phyloP scores from a whole-genome alignment of 2,888 invertebrate genomes.

The Xanthorhoe designata region DNA sequence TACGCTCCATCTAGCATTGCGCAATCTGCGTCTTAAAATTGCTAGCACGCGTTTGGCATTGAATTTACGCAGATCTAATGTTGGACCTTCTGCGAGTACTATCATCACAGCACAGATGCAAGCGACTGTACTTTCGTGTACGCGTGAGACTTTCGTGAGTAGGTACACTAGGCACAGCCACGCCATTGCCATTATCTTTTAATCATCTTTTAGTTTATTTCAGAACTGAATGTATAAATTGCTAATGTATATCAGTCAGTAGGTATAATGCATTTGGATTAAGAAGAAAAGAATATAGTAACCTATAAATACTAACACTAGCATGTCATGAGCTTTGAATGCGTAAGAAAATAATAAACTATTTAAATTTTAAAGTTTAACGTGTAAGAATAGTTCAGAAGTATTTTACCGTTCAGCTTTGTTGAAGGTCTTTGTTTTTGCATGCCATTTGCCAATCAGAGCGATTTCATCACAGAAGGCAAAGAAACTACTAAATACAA shows the following conservation, averaged over 20 bases:
- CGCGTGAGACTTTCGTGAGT: constrained; percentile 26
- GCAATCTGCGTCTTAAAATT: constrained; percentile 57
- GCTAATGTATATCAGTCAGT: too few relatives aligned
- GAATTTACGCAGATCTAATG: constrained; percentile 55
- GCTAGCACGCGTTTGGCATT: constrained; percentile 57
- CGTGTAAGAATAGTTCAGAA: background rate
- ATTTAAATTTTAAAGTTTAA: background rate
- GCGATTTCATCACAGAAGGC: constrained; percentile 23
- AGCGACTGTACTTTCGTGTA: constrained; percentile 31
- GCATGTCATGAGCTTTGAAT: too few relatives aligned
- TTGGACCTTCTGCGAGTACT: constrained; percentile 34
- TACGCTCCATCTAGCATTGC: constrained; percentile 46
- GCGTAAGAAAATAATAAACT: background rate
- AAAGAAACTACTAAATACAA: constrained; percentile 20
- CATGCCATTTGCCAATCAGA: constrained; percentile 9
- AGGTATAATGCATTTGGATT: too few relatives aligned
- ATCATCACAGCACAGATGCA: constrained; percentile 40
- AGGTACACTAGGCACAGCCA: constrained; percentile 14
- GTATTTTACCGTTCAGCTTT: background rate
- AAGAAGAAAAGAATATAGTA: too few relatives aligned
- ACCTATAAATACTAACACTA: too few relatives aligned
- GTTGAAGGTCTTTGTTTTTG: background rate
- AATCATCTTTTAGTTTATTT: constrained; percentile 13
- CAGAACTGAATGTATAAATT: background rate
- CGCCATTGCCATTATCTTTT: constrained; percentile 17